phyloP scores from a whole-genome alignment of 2,888 invertebrate genomes.

The Nemapogon koenigi region DNA sequence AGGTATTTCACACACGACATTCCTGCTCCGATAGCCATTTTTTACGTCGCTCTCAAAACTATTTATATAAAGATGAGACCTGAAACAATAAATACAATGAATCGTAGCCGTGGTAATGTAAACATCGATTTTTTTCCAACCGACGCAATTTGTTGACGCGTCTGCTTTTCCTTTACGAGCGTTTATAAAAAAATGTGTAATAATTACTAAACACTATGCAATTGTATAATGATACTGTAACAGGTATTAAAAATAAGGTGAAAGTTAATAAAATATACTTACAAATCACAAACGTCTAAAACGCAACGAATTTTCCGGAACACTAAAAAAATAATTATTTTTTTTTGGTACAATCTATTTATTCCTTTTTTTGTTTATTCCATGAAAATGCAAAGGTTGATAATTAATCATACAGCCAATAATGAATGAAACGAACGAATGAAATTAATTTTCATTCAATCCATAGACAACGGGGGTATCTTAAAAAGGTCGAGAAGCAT shows the following conservation, averaged over 20 bases:
- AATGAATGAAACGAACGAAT: too few species aligned
- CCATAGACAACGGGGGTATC: too few species aligned
- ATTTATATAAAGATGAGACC: constrained; percentile 26
- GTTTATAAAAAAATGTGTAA: background rate
- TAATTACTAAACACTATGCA: background rate
- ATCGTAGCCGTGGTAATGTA: constrained; percentile 29
- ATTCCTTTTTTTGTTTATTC: too few species aligned
- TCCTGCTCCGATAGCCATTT: constrained; percentile 79
- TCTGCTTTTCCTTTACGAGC: background rate
- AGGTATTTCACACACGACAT: constrained; percentile 90
- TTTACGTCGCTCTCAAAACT: constrained; percentile 21
- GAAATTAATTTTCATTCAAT: too few species aligned
- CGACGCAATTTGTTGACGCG: background rate
- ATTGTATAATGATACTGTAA: background rate
- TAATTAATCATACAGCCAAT: too few species aligned
- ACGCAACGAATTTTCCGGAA: too few species aligned
- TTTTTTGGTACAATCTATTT: too few species aligned
- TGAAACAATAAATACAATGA: constrained; percentile 49
- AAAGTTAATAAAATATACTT: background rate
- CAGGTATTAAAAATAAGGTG: background rate
- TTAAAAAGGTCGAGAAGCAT: too few species aligned
- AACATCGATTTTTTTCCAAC: constrained; percentile 7
- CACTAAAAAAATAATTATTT: too few species aligned
- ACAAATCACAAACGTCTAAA: too few species aligned
- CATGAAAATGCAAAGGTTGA: too few species aligned